Conservation (phyloP, 2,113 vertebrate genomes). For the Tupaia tana region DNA sequence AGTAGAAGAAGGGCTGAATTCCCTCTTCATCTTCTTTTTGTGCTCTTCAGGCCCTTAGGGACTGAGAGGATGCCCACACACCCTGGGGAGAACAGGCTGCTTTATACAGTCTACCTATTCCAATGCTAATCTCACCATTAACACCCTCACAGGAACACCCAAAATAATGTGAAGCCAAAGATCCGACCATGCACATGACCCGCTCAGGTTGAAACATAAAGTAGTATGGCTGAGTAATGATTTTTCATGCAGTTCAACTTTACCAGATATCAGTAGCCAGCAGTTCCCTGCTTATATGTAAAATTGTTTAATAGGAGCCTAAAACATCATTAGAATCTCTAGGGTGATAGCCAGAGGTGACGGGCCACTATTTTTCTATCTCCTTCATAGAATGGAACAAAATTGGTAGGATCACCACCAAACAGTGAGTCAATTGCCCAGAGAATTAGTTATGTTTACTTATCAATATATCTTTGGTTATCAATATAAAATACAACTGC, state of each 20-base stretch:
- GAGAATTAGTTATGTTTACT: not conserved
- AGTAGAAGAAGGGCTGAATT: not conserved
- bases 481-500: not conserved
- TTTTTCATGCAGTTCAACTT: constrained; percentile 31
- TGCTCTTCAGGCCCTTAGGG: not conserved
- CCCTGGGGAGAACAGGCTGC: rapidly evolving
- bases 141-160: not conserved
- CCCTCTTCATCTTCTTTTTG: not conserved
- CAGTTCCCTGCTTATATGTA: not conserved
- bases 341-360: not conserved
- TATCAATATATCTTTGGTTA: too few relatives aligned
- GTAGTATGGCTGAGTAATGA: not conserved
- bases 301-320: not conserved
- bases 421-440: not conserved
- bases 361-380: not conserved
- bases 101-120: not conserved
- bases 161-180: not conserved
- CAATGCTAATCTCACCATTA: not conserved
- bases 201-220: not conserved
- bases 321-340: constrained; percentile 10
- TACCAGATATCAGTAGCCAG: not conserved
- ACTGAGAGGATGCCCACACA: not conserved
- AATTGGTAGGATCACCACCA: not conserved
- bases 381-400: not conserved
- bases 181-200: not conserved